Conservation (phyloP, 2,797 vertebrate species). For the Moxostoma hubbsi region DNA sequence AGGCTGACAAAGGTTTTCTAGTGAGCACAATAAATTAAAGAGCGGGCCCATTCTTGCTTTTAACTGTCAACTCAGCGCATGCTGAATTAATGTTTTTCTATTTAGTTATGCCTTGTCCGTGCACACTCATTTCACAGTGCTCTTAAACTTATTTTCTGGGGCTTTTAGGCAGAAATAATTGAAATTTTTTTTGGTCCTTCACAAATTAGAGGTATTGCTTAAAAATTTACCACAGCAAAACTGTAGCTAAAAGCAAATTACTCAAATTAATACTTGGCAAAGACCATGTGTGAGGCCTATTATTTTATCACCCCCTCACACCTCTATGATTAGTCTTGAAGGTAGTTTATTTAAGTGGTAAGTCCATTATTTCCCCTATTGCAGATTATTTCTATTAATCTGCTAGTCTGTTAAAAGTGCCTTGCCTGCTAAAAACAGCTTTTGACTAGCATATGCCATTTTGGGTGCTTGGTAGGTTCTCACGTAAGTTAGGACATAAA, state of each 20-base stretch:
- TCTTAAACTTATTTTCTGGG: background rate
- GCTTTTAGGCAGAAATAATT: background rate
- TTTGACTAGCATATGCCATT: too few relatives aligned
- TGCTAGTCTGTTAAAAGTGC: too few relatives aligned
- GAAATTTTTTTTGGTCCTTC: slow-evolving; percentile 11
- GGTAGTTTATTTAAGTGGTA: too few relatives aligned
- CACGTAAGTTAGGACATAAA: too few relatives aligned
- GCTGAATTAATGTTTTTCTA: slow-evolving; percentile 10
- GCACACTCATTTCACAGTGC: background rate
- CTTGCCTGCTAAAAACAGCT: too few relatives aligned
- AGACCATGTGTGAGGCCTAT: too few relatives aligned
- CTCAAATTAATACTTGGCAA: background rate
- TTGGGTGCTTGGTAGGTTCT: too few relatives aligned
- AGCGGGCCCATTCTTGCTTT: background rate
- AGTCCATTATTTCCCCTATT: too few relatives aligned
- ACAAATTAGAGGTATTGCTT: slow-evolving; percentile 10
- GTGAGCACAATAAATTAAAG: slow-evolving; percentile 13
- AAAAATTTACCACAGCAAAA: background rate
- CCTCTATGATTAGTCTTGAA: background rate
- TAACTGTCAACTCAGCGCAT: slow-evolving; percentile 1
- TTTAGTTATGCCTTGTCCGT: slow-evolving; percentile 6
- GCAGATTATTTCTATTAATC: too few relatives aligned
- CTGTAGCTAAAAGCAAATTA: slow-evolving; percentile 2
- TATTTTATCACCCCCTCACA: too few relatives aligned
- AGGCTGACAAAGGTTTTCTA: background rate